A percentile compares a stretch with the other conserved stretches of the same genome.
These are phyloP conservation scores for Tortrix viridana DNA, from an alignment of 2,888 invertebrate genomes.

Conservation along the genomic window DNA sequence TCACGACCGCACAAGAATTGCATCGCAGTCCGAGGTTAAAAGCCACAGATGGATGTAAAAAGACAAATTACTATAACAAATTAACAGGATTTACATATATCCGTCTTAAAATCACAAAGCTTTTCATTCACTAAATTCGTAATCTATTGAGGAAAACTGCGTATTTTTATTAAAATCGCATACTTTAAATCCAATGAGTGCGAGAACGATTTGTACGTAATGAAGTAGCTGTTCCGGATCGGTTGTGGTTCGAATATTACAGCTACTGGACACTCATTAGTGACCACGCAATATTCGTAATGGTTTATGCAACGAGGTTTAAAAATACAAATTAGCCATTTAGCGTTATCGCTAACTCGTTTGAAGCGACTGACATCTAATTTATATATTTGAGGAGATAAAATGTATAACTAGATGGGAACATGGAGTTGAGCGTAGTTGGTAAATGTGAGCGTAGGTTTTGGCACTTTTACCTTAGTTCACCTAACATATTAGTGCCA, in stretches of 20 bases:
- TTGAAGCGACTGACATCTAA: slow-evolving; percentile 55
- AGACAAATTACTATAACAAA: background rate
- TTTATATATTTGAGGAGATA: slow-evolving; percentile 54
- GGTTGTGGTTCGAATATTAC: slow-evolving; percentile 52
- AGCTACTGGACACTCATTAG: slow-evolving; percentile 61
- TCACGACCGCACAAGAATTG: slow-evolving; percentile 39
- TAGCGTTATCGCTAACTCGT: slow-evolving; percentile 68
- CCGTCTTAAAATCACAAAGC: background rate
- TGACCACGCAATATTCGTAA: slow-evolving; percentile 56
- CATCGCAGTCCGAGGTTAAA: slow-evolving; percentile 14
- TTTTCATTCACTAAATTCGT: no score
- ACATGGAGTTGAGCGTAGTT: slow-evolving; percentile 13
- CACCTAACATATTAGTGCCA: no score
- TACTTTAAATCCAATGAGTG: background rate
- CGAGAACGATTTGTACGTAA: background rate
- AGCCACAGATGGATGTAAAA: slow-evolving; percentile 18
- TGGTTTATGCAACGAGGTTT: slow-evolving; percentile 70
- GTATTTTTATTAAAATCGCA: no score
- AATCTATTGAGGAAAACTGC: no score
- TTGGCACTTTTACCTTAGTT: no score
- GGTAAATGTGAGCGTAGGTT: background rate
- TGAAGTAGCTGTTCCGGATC: slow-evolving; percentile 24
- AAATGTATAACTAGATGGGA: slow-evolving; percentile 53
- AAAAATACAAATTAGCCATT: slow-evolving; percentile 76
- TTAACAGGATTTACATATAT: background rate